A percentile compares a stretch with the other conserved stretches of the same genome.
Conservation (phyloP, 2,797 vertebrate genomes). For the Meda fulgida region DNA sequence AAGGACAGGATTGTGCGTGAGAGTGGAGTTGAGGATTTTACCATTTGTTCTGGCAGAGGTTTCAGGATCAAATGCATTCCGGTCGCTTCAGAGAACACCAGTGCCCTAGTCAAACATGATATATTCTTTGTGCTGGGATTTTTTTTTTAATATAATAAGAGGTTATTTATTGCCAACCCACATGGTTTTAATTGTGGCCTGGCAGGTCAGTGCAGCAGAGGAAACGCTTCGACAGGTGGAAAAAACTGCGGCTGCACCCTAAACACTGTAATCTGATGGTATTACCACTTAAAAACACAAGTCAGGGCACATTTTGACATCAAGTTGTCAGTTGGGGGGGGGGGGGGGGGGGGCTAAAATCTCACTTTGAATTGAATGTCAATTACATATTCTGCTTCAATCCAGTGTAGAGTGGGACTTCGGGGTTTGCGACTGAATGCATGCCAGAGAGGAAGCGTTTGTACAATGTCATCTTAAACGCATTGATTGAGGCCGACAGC, state of each 20-base stretch:
- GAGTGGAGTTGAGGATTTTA: conserved; percentile 49
- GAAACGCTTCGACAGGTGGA: conserved; percentile 77
- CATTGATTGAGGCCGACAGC: conserved; percentile 60
- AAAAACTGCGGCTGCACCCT: conserved; percentile 73
- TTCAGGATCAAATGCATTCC: conserved; percentile 52
- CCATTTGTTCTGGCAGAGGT: conserved; percentile 65
- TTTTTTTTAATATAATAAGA: conserved; percentile 64
- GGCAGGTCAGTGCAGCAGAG: conserved; percentile 68
- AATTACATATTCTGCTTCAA: not conserved
- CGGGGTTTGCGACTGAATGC: conserved; percentile 25
- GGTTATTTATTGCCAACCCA: conserved; percentile 71
- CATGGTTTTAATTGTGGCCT: conserved; percentile 77
- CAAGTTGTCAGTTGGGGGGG: conserved; percentile 32
- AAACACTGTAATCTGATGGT: conserved; percentile 83
- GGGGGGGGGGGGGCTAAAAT: not conserved
- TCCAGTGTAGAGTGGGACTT: not conserved
- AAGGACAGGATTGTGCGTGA: conserved; percentile 32
- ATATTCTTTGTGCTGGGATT: conserved; percentile 69
- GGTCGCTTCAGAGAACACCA: conserved; percentile 50
- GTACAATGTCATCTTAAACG: conserved; percentile 45
- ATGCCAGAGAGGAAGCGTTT: conserved; percentile 40
- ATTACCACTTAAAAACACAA: conserved; percentile 76
- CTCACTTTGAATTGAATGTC: not conserved
- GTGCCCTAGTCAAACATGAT: conserved; percentile 67
- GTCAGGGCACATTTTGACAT: conserved; percentile 75